Evolutionary conservation across 37 sponge, comb jelly and placozoan species (phyloP).

Genomic region (Mnemiopsis leidyi): DNA sequence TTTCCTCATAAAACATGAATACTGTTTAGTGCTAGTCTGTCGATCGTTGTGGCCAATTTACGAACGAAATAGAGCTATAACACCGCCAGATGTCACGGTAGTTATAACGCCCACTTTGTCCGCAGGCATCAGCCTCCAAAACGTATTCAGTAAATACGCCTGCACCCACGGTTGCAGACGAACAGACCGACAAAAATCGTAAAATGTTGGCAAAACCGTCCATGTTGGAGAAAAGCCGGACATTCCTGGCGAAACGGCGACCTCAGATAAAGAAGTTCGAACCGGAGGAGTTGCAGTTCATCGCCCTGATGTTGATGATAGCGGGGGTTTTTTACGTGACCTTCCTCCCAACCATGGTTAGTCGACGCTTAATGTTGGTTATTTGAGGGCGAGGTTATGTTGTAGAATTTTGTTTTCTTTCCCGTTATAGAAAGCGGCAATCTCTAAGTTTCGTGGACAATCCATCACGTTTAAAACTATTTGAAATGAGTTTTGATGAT

Average conservation of each 20-base stretch:
- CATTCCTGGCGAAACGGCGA: slow-evolving; percentile 2
- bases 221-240: neutral
- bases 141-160: neutral
- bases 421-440: no score
- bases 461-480: no score
- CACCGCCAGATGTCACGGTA: no score
- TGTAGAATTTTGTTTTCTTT: no score
- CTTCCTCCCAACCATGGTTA: slow-evolving; percentile 35
- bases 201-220: neutral
- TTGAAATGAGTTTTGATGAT: no score
- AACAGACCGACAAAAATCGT: neutral
- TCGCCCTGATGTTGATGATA: slow-evolving; percentile 23
- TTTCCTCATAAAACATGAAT: no score
- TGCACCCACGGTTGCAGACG: neutral
- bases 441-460: no score
- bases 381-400: no score
- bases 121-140: neutral
- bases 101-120: neutral
- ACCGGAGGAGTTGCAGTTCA: slow-evolving; percentile 30
- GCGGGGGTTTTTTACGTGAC: slow-evolving; percentile 6
- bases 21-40: no score
- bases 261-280: slow-evolving; percentile 28
- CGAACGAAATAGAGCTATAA: neutral
- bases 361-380: no score
- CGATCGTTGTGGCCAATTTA: no score